Evolutionary conservation across 1,140 invertebrate species (phyloP).

Genomic region (Drosophila subpulchrella): DNA sequence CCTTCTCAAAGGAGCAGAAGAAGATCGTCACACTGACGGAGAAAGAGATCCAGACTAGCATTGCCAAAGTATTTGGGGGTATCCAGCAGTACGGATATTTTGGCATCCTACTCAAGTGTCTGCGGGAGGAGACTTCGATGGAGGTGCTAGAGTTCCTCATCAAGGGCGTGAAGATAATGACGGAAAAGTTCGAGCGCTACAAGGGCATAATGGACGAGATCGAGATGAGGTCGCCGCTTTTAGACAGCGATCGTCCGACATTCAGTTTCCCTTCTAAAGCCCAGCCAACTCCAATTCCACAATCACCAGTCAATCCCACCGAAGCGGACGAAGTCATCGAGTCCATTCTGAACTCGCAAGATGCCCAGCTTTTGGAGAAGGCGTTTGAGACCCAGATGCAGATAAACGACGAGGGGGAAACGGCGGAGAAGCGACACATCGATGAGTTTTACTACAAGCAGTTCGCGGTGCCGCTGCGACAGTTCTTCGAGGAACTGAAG

Average conservation of each 20-base stretch:
- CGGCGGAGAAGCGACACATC: slow-evolving; percentile 55
- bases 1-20: slow-evolving; percentile 90
- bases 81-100: slow-evolving; percentile 88
- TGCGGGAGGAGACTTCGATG: slow-evolving; percentile 89
- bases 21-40: slow-evolving; percentile 91
- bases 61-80: slow-evolving; percentile 88
- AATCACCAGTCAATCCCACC: slow-evolving; percentile 23
- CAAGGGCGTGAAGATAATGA: slow-evolving; percentile 86
- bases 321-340: slow-evolving; percentile 85
- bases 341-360: slow-evolving; percentile 86
- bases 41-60: slow-evolving; percentile 88
- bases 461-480: slow-evolving; percentile 84
- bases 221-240: slow-evolving; percentile 35
- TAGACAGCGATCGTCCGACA: slow-evolving; percentile 1
- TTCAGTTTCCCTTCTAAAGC: slow-evolving; percentile 7
- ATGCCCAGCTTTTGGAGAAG: slow-evolving; percentile 86
- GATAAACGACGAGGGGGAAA: slow-evolving; percentile 35
- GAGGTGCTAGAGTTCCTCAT: slow-evolving; percentile 88
- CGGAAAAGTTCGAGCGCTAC: slow-evolving; percentile 84
- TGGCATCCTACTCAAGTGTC: slow-evolving; percentile 87
- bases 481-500: slow-evolving; percentile 86
- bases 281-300: background rate
- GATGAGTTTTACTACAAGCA: slow-evolving; percentile 83
- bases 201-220: slow-evolving; percentile 59
- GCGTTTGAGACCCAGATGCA: slow-evolving; percentile 85